A percentile compares a stretch with the other conserved stretches of the same genome.
Evolutionary conservation across 2,797 vertebrate species (phyloP).

Genomic region (Fistularia tabacaria): DNA sequence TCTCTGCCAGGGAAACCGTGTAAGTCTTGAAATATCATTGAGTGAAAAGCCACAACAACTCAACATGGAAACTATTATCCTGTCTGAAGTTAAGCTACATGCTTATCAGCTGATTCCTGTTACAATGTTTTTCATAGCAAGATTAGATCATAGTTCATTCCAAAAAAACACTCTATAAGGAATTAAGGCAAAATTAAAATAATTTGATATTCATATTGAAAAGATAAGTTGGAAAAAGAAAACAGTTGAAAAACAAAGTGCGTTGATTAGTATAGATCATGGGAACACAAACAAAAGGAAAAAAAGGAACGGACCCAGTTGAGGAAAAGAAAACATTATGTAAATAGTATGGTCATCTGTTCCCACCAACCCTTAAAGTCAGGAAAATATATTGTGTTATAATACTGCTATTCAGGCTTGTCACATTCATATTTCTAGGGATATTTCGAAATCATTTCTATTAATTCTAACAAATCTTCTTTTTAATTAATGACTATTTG

Average conservation of each 20-base stretch:
- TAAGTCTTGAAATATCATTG: conserved; percentile 25
- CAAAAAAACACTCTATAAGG: conserved; percentile 19
- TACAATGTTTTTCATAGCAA: conserved; percentile 33
- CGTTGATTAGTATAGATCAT: no score
- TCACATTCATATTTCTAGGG: no score
- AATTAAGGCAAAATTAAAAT: background rate
- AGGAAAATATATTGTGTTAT: no score
- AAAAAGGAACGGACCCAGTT: no score
- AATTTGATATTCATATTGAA: conserved; percentile 3
- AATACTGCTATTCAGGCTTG: no score
- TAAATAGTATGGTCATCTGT: no score
- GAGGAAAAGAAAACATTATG: no score
- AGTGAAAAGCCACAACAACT: conserved; percentile 22
- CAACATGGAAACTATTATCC: conserved; percentile 59
- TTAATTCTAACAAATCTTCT: no score
- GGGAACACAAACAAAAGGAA: no score
- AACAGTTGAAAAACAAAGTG: background rate
- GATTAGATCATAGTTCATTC: conserved; percentile 25
- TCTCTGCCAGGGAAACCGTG: conserved; percentile 12
- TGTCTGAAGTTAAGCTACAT: conserved; percentile 36
- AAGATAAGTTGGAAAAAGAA: background rate
- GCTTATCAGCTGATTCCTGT: conserved; percentile 55
- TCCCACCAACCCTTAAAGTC: no score
- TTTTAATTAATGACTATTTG: no score
- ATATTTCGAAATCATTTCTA: no score